Conservation (phyloP, 1,140 invertebrate species). For the Drosophila bifasciata region DNA sequence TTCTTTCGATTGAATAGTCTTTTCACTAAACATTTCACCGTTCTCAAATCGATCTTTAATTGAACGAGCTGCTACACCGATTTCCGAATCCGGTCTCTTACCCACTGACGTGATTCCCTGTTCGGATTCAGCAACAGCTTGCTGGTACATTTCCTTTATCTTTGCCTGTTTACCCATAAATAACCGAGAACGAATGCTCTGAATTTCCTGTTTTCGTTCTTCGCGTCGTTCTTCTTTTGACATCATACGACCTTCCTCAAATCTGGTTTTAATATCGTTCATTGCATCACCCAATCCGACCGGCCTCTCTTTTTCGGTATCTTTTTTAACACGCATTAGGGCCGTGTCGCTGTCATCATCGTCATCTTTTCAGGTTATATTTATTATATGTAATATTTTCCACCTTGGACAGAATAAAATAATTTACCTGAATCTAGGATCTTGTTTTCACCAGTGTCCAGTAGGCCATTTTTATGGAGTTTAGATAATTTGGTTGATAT, state of each 20-base stretch:
- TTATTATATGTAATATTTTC: background rate
- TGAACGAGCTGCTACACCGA: slow-evolving; percentile 87
- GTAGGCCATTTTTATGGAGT: slow-evolving; percentile 89
- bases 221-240: slow-evolving; percentile 89
- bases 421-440: slow-evolving; percentile 89
- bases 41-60: slow-evolving; percentile 94
- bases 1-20: slow-evolving; percentile 3
- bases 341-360: slow-evolving; percentile 73
- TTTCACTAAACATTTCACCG: slow-evolving; percentile 86
- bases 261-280: slow-evolving; percentile 92
- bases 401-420: background rate
- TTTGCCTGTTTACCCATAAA: slow-evolving; percentile 95
- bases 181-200: slow-evolving; percentile 91
- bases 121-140: slow-evolving; percentile 92
- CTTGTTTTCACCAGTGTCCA: no score
- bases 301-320: slow-evolving; percentile 88
- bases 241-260: slow-evolving; percentile 88
- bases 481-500: slow-evolving; percentile 92
- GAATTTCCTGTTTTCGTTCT: slow-evolving; percentile 94
- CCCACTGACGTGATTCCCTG: slow-evolving; percentile 86
- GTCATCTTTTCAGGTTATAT: slow-evolving; percentile 37
- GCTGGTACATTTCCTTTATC: slow-evolving; percentile 96
- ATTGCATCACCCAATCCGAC: slow-evolving; percentile 91
- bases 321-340: slow-evolving; percentile 80
- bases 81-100: slow-evolving; percentile 86